Evolutionary conservation across 2,797 vertebrate species (phyloP).

Genomic region (Manis pentadactyla): DNA sequence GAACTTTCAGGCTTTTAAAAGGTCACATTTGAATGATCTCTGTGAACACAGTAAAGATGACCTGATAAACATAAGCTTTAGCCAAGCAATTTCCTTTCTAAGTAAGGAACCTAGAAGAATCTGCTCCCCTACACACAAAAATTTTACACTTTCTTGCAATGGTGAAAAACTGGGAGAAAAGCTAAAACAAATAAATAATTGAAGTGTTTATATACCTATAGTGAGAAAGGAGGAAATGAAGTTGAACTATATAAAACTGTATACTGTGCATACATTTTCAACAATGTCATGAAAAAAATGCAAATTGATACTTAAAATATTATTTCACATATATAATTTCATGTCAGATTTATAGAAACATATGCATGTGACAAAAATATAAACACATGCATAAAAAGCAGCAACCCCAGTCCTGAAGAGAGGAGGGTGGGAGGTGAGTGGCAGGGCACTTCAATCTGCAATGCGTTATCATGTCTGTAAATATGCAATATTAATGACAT

Average conservation of each 20-base stretch:
- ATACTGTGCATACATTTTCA: not conserved
- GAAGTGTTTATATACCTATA: not conserved
- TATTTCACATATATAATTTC: not conserved
- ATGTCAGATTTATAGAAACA: conserved; percentile 31
- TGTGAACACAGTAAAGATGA: not conserved
- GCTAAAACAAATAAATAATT: not conserved
- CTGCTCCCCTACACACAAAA: not conserved
- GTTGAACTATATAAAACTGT: not conserved
- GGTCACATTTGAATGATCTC: not conserved
- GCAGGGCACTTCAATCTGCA: not conserved
- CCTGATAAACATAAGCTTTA: not conserved
- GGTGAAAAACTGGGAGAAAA: not conserved
- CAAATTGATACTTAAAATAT: not conserved
- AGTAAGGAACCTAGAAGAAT: not conserved
- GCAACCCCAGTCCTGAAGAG: not conserved
- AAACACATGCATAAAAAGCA: not conserved
- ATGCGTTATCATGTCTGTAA: not conserved
- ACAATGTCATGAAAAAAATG: not conserved
- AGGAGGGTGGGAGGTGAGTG: not conserved
- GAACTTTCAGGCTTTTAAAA: not conserved
- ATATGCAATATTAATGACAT: not conserved
- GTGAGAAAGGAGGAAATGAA: not conserved
- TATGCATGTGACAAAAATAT: not conserved
- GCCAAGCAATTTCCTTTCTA: not conserved
- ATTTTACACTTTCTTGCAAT: not conserved